Evolutionary conservation across 2,113 vertebrate species (phyloP).

Genomic region (Mungos mungo): DNA sequence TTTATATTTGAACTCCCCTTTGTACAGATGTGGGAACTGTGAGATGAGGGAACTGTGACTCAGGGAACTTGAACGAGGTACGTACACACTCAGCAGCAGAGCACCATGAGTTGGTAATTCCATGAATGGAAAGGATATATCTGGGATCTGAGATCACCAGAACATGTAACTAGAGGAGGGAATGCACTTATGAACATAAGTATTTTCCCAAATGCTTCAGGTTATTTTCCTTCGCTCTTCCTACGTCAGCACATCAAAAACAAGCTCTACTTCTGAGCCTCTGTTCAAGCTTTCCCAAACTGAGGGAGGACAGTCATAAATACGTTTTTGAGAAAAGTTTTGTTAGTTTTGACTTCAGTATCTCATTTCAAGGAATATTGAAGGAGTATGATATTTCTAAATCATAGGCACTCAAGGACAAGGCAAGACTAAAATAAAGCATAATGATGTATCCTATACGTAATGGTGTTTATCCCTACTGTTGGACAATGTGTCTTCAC

Average conservation of each 20-base stretch:
- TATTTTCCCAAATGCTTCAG: neutral
- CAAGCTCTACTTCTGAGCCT: neutral
- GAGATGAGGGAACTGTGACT: neutral
- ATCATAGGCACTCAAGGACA: neutral
- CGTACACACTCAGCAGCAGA: neutral
- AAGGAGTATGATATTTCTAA: neutral
- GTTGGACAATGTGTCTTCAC: neutral
- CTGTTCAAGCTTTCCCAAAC: neutral
- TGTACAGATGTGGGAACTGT: neutral
- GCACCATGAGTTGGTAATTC: neutral
- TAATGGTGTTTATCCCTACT: no score
- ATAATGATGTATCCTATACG: accelerated
- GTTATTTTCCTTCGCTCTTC: neutral
- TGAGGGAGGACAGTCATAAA: neutral
- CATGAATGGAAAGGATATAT: neutral
- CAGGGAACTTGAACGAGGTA: neutral
- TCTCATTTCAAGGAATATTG: neutral
- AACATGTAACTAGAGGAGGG: neutral
- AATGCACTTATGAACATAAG: neutral
- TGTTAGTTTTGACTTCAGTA: neutral
- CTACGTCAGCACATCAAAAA: neutral
- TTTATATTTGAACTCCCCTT: neutral
- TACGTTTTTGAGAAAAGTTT: neutral
- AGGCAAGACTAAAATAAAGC: neutral
- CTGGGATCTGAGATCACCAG: neutral